These are phyloP conservation scores for Stomorhina lunata DNA, from an alignment of 2,888 invertebrate genomes.

Conservation along the genomic window DNA sequence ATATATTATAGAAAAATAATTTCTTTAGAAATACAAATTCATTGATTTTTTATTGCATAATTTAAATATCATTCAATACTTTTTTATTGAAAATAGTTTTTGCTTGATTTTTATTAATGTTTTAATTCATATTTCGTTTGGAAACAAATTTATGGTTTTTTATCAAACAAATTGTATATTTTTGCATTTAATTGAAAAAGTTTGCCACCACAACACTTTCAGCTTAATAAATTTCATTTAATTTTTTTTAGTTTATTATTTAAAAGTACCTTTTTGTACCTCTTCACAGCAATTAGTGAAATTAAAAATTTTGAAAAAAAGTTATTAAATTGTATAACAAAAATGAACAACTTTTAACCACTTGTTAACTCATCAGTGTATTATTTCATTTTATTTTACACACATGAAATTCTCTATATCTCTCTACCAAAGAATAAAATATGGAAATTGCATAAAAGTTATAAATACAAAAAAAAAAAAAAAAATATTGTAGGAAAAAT, in stretches of 20 bases:
- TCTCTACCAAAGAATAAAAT: background rate
- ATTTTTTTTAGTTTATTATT: background rate
- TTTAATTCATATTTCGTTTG: too few relatives aligned
- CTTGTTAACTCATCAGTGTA: slow-evolving; percentile 35
- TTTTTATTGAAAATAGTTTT: too few relatives aligned
- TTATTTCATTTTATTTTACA: background rate
- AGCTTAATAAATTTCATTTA: background rate
- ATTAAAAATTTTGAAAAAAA: slow-evolving; percentile 24
- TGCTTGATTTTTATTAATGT: too few relatives aligned
- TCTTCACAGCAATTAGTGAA: slow-evolving; percentile 49
- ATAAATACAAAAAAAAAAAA: slow-evolving; percentile 12
- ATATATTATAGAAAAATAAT: too few relatives aligned
- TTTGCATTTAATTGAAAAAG: too few relatives aligned
- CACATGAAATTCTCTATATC: slow-evolving; percentile 15
- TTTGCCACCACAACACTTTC: too few relatives aligned
- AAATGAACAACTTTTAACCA: slow-evolving; percentile 33
- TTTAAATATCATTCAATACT: too few relatives aligned
- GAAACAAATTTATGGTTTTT: too few relatives aligned
- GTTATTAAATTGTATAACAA: background rate
- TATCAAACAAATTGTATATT: too few relatives aligned
- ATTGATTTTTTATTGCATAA: too few relatives aligned
- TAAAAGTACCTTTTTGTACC: background rate
- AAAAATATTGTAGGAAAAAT: slow-evolving; percentile 38
- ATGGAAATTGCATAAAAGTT: slow-evolving; percentile 11
- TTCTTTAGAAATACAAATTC: too few relatives aligned